These are phyloP conservation scores for Diuraphis noxia DNA, from an alignment of 1,140 invertebrate genomes.

Conservation along the genomic window DNA sequence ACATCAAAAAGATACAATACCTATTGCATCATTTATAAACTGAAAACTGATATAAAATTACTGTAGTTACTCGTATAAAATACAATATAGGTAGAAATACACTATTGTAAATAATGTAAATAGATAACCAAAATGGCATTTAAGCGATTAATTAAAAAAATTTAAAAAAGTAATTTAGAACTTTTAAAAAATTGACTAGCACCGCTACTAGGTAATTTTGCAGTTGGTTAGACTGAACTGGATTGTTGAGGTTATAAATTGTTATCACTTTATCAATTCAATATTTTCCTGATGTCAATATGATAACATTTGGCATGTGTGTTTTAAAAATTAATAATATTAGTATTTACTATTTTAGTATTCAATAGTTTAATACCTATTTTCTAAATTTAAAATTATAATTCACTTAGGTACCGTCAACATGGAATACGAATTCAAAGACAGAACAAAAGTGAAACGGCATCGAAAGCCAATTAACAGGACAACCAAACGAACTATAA, in stretches of 20 bases:
- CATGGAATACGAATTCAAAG: constrained; percentile 34
- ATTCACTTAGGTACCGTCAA: not conserved
- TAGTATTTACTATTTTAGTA: not conserved
- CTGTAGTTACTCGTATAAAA: no score
- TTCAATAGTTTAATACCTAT: no score
- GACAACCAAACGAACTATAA: constrained; percentile 64
- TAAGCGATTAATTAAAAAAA: not conserved
- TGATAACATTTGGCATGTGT: not conserved
- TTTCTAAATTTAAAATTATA: not conserved
- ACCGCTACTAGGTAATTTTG: not conserved
- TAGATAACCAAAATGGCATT: no score
- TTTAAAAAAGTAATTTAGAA: not conserved
- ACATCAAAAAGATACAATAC: no score
- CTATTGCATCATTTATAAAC: no score
- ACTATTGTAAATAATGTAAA: no score
- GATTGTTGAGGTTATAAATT: constrained; percentile 12
- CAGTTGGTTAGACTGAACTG: not conserved
- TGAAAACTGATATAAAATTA: no score
- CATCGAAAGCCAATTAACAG: constrained; percentile 55
- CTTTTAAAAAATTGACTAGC: not conserved
- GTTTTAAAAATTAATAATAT: not conserved
- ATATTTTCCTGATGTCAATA: not conserved
- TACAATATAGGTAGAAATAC: no score
- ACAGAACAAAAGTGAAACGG: constrained; percentile 51
- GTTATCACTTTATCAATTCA: constrained; percentile 29